Conservation (phyloP, 2,888 invertebrate genomes). For the Tachina fera region DNA sequence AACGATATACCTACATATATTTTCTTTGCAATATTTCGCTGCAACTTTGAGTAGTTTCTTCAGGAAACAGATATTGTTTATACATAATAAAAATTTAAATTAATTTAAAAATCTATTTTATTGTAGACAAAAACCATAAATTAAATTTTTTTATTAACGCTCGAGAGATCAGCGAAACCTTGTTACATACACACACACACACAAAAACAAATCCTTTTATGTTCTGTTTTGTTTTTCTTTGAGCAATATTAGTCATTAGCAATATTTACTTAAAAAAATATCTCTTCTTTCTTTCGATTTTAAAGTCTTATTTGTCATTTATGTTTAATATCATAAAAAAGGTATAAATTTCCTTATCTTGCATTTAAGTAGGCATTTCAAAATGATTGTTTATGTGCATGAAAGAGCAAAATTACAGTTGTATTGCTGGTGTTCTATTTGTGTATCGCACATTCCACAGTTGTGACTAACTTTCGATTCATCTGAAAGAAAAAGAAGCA, state of each 20-base stretch:
- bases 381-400: conserved; percentile 14
- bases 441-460: conserved; percentile 48
- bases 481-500: conserved; percentile 37
- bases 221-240: background rate
- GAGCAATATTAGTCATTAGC: conserved; percentile 41
- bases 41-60: no score
- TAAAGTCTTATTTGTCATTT: conserved; percentile 29
- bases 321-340: conserved; percentile 23
- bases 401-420: conserved; percentile 5
- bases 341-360: conserved; percentile 50
- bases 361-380: conserved; percentile 10
- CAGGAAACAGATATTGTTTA: no score
- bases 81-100: no score
- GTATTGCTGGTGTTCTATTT: background rate
- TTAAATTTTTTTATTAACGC: conserved; percentile 10
- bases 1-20: no score
- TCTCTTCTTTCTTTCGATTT: conserved; percentile 6
- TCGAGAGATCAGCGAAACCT: background rate
- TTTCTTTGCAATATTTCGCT: no score
- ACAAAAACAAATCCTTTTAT: background rate
- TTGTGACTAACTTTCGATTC: conserved; percentile 52
- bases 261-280: background rate
- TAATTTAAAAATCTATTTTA: background rate
- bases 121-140: conserved; percentile 25
- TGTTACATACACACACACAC: background rate